A percentile compares a stretch with the other conserved stretches of the same genome.
Conservation (phyloP, 2,113 vertebrate genomes). For the Larimichthys crocea region DNA sequence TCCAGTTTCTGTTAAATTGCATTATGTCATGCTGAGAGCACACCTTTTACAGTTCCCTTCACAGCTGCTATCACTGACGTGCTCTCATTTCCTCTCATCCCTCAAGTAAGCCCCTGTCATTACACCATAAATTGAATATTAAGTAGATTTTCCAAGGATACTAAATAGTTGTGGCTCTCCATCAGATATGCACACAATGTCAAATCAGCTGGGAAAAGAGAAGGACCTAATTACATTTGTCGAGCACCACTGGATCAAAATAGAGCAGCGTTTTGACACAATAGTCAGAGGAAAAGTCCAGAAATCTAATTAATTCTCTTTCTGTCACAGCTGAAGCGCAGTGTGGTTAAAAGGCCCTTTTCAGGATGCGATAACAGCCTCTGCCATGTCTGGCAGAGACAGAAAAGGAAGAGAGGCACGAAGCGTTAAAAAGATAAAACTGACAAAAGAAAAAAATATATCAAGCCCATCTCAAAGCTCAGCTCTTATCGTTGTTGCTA, state of each 20-base stretch:
- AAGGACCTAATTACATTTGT: slow-evolving; percentile 79
- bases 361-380: slow-evolving; percentile 76
- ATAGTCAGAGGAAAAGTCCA: slow-evolving; percentile 78
- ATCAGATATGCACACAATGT: slow-evolving; percentile 76
- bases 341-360: slow-evolving; percentile 71
- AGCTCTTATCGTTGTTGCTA: slow-evolving; percentile 73
- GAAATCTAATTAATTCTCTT: slow-evolving; percentile 83
- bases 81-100: slow-evolving; percentile 43
- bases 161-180: slow-evolving; percentile 63
- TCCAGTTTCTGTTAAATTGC: slow-evolving; percentile 36
- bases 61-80: slow-evolving; percentile 32
- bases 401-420: slow-evolving; percentile 63
- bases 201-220: slow-evolving; percentile 67
- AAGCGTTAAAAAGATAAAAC: slow-evolving; percentile 78
- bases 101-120: slow-evolving; percentile 47
- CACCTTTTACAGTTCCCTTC: slow-evolving; percentile 28
- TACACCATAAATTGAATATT: slow-evolving; percentile 61
- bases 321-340: slow-evolving; percentile 73
- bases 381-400: slow-evolving; percentile 72
- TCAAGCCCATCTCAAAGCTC: slow-evolving; percentile 75
- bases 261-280: slow-evolving; percentile 74
- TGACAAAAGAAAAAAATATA: slow-evolving; percentile 70
- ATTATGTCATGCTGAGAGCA: slow-evolving; percentile 19
- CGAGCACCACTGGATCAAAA: slow-evolving; percentile 78
- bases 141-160: slow-evolving; percentile 57